Evolutionary conservation across 35 echinoderm and acorn worm genomes (phyloP), one percentile per base, ranked within the genome.

Genomic region (Amphiura filiformis): DNA sequence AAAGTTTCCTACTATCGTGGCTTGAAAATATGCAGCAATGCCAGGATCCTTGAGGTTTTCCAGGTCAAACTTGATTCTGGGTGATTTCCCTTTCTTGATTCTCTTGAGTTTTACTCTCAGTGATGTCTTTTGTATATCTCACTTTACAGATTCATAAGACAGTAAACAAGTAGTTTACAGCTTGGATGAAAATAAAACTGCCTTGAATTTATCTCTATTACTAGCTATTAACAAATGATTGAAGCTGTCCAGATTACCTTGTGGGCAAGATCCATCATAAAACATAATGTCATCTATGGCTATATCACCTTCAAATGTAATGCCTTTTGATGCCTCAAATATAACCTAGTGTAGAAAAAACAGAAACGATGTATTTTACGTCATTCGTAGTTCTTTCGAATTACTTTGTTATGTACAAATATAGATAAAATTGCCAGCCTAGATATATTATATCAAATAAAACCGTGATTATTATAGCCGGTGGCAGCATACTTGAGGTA

Each of bases 211-310:
- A n/a, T n/a, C n/a, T n/a, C n/a, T n/a, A n/a, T n/a, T n/a, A n/a
- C n/a, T n/a, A n/a, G n/a, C n/a, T n/a, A n/a, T n/a, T n/a, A n/a
- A n/a, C n/a, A 15, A 79, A 34, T 22, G 12, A 14, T 15, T 79
- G 13, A 79, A 13, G 34, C 77, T 15, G 20, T 79, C 13, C 77
- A 79, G 17, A 80, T 81, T 90, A 81, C 87, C 26, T 26, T 76
- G 39, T 20, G 34, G 57, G 41, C 88, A 90, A n/a, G 37, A 80
- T 32, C 81, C 81, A 13, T 76, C 65, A 30, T 82, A 65, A 28
- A 84, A 37, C 15, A 36, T 83, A 30, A 90, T 52, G 40, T 90
- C 88, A 56, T 90, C 88, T 77, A 90, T 77, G 22, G 57, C 88
- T n/a, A 90, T 76, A 32, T 90, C 80, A 3, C 65, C 70, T 39